These are phyloP conservation scores for Tor tambroides DNA, from an alignment of 2,113 vertebrate species.

Conservation along the genomic window DNA sequence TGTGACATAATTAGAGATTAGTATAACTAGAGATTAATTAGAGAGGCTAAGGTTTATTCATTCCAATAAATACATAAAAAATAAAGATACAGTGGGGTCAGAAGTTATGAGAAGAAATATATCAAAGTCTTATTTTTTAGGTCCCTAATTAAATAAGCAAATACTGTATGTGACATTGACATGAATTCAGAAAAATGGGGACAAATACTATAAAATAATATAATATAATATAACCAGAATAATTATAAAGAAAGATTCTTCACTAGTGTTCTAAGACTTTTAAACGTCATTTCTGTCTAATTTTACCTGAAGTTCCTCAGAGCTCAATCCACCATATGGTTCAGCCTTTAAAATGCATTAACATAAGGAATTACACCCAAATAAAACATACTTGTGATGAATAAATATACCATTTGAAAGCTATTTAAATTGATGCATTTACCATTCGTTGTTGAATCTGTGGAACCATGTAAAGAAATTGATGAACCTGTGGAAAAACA, in stretches of 20 bases:
- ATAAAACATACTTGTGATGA: slow-evolving; percentile 14
- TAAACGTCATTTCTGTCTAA: background rate
- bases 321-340: slow-evolving; percentile 66
- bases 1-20: background rate
- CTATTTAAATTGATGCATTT: background rate
- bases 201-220: background rate
- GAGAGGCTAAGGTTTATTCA: background rate
- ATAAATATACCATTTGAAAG: background rate
- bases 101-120: background rate
- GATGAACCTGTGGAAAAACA: slow-evolving; percentile 20
- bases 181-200: background rate
- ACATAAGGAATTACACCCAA: background rate
- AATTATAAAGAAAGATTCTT: background rate
- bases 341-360: slow-evolving; percentile 55
- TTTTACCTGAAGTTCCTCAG: slow-evolving; percentile 71
- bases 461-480: slow-evolving; percentile 61
- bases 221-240: background rate
- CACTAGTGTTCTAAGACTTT: background rate
- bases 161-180: background rate
- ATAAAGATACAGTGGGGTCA: background rate
- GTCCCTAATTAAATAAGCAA: background rate
- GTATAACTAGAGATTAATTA: background rate
- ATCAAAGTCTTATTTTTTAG: background rate
- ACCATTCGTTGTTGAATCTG: slow-evolving; percentile 66
- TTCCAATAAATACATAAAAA: background rate